Conservation (phyloP, 2,797 vertebrate genomes). For the Dicrostonyx torquatus region DNA sequence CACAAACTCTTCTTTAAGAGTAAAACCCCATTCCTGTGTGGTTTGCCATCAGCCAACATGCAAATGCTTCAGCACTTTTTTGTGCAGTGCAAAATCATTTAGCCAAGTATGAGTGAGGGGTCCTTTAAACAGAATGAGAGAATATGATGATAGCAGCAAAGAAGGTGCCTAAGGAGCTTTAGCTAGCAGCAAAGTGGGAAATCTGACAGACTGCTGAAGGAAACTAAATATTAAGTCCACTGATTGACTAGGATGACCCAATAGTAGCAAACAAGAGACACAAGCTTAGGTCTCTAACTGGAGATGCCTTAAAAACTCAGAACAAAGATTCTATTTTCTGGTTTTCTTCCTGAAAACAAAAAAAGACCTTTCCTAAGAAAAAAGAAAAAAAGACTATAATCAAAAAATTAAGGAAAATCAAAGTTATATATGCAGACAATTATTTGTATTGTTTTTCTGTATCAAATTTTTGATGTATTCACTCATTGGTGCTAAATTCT, state of each 20-base stretch:
- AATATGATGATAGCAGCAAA: slow-evolving; percentile 67
- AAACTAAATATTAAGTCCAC: not conserved
- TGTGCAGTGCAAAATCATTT: slow-evolving; percentile 71
- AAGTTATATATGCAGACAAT: not conserved
- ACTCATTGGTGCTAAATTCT: not conserved
- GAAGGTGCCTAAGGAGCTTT: slow-evolving; percentile 52
- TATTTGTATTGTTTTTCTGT: not conserved
- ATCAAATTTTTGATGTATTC: not conserved
- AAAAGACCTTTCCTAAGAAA: not conserved
- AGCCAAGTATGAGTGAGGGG: slow-evolving; percentile 52
- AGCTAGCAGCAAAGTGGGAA: slow-evolving; percentile 1
- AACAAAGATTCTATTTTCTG: not conserved
- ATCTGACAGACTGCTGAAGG: not conserved
- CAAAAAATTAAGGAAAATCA: slow-evolving; percentile 37
- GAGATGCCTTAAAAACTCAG: not conserved
- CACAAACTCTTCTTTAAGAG: slow-evolving; percentile 81
- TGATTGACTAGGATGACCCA: not conserved
- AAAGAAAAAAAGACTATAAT: not conserved
- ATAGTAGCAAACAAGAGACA: not conserved
- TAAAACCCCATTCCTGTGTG: slow-evolving; percentile 74
- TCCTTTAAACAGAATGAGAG: slow-evolving; percentile 71
- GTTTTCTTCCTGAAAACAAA: not conserved
- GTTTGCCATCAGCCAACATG: slow-evolving; percentile 78
- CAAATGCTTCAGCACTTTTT: slow-evolving; percentile 80
- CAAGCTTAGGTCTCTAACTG: not conserved